These are phyloP conservation scores for Tiliqua scincoides DNA, from an alignment of 2,113 vertebrate species.

Conservation along the genomic window DNA sequence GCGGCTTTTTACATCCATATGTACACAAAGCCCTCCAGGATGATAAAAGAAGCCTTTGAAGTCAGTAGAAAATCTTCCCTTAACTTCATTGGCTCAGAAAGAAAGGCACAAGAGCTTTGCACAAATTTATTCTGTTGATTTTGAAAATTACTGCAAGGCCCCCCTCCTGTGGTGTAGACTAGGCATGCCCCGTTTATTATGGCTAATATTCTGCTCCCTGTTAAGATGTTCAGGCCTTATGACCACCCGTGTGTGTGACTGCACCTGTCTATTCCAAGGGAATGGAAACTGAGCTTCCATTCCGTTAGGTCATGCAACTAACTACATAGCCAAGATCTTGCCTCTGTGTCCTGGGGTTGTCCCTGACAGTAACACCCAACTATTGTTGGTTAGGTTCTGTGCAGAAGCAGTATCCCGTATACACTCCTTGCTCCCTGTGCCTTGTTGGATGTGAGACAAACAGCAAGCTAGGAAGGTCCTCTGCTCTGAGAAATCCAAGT, in stretches of 20 bases:
- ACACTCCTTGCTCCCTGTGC: neutral
- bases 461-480: neutral
- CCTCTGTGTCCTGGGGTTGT: neutral
- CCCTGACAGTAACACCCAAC: neutral
- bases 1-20: neutral
- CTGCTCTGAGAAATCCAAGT: neutral
- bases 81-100: neutral
- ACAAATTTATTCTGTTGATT: neutral
- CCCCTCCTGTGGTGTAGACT: constrained; percentile 14
- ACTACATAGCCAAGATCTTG: neutral
- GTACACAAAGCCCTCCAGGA: neutral
- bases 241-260: too few species aligned
- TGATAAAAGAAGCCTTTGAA: neutral
- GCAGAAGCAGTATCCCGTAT: neutral
- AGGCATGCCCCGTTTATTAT: neutral
- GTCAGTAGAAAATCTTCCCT: neutral
- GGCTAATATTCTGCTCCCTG: neutral
- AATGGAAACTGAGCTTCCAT: neutral
- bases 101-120: neutral
- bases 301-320: neutral
- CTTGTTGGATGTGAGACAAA: neutral
- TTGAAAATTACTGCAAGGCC: constrained; percentile 12
- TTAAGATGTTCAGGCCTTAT: neutral
- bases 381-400: neutral
- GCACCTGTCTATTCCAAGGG: neutral